Evolutionary conservation across 2,888 invertebrate genomes (phyloP).

Genomic region (Strigamia maritima): DNA sequence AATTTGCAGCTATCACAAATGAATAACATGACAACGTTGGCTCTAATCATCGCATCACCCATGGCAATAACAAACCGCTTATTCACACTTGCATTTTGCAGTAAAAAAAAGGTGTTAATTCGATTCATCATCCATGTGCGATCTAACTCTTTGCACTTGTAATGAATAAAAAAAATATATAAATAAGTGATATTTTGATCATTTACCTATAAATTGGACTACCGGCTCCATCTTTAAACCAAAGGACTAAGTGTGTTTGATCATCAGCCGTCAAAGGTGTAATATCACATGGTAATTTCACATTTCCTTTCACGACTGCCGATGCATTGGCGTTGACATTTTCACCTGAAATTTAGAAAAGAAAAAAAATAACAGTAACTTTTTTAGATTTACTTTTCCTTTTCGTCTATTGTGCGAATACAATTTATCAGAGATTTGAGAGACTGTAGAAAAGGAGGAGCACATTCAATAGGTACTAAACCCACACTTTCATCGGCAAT

Average conservation of each 20-base stretch:
- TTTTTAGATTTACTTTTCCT: not conserved
- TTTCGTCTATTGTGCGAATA: not conserved
- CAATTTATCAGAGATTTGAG: conserved; percentile 13
- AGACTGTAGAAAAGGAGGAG: not conserved
- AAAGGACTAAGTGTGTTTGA: conserved; percentile 33
- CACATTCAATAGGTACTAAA: conserved; percentile 14
- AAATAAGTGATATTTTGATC: not conserved
- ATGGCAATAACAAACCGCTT: no score
- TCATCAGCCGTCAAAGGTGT: conserved; percentile 9
- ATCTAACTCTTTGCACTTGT: no score
- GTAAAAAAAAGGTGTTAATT: not conserved
- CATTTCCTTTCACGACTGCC: conserved; percentile 33
- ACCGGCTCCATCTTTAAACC: conserved; percentile 19
- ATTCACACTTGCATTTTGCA: not conserved
- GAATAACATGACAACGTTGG: no score
- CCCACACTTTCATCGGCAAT: conserved; percentile 15
- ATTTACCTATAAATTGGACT: conserved; percentile 27
- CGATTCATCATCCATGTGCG: not conserved
- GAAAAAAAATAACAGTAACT: not conserved
- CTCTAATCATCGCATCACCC: no score
- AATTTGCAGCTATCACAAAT: no score
- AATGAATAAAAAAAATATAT: no score
- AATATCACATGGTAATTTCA: conserved; percentile 36
- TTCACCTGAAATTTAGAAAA: conserved; percentile 26
- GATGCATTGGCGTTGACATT: conserved; percentile 36